Conservation (phyloP, 2,888 invertebrate species). For the Cheilosia variabilis region DNA sequence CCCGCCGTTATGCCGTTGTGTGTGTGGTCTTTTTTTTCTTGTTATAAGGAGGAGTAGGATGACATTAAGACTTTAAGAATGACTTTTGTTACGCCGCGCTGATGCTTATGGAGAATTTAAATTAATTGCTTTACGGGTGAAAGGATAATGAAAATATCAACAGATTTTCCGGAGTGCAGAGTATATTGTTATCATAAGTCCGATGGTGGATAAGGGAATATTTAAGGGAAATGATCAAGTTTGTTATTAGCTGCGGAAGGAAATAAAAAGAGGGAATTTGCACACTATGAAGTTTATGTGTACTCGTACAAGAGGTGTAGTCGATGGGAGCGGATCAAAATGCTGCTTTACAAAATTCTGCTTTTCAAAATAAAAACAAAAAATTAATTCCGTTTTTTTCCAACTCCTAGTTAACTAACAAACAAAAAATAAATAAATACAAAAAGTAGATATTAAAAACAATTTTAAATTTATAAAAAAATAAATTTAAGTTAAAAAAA, state of each 20-base stretch:
- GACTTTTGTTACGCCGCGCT: conserved; percentile 60
- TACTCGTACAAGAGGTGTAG: no score
- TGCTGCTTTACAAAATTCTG: no score
- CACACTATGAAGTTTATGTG: no score
- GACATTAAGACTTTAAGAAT: conserved; percentile 32
- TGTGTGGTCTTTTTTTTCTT: not conserved
- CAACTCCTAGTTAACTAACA: no score
- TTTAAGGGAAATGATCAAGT: not conserved
- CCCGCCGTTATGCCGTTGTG: conserved; percentile 5
- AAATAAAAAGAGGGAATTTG: not conserved
- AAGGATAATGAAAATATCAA: conserved; percentile 61
- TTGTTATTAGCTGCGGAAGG: not conserved
- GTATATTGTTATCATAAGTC: not conserved
- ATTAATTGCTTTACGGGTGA: conserved; percentile 63
- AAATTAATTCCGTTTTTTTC: no score
- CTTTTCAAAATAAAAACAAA: no score
- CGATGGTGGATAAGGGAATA: not conserved
- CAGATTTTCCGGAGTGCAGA: conserved; percentile 29
- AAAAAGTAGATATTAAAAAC: no score
- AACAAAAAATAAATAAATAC: no score
- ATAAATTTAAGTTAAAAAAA: no score
- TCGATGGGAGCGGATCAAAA: no score
- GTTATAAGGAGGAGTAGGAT: not conserved
- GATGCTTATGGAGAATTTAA: conserved; percentile 45
- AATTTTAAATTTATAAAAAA: no score